These are phyloP conservation scores for Protula sp. DNA, from an alignment of 2,888 invertebrate genomes.

Conservation along the genomic window DNA sequence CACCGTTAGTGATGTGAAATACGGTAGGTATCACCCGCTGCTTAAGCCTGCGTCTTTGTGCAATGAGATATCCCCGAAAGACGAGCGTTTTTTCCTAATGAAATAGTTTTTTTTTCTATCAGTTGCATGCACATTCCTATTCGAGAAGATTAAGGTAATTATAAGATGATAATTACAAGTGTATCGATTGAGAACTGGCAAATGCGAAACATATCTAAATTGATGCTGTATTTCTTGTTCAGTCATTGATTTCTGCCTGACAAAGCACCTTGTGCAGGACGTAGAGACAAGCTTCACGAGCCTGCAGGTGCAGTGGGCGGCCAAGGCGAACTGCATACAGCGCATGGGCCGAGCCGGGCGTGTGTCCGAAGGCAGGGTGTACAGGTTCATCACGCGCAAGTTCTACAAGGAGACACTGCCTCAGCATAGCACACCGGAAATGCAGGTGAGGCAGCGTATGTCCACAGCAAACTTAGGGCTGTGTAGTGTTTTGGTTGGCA, in stretches of 20 bases:
- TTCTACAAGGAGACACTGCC: conserved; percentile 43
- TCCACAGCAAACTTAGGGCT: too few relatives aligned
- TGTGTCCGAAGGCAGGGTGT: conserved; percentile 75
- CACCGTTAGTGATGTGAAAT: conserved; percentile 54
- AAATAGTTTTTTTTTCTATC: not conserved
- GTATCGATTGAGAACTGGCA: too few relatives aligned
- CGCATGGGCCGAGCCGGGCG: conserved; percentile 83
- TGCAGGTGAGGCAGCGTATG: conserved; percentile 52
- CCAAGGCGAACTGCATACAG: conserved; percentile 82
- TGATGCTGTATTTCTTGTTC: too few relatives aligned
- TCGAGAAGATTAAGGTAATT: too few relatives aligned
- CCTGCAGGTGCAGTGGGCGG: conserved; percentile 79
- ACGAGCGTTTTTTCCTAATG: not conserved
- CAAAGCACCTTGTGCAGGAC: conserved; percentile 75
- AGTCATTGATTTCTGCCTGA: conserved; percentile 91
- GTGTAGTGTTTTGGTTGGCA: not conserved
- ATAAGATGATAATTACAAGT: too few relatives aligned
- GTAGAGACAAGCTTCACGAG: conserved; percentile 71
- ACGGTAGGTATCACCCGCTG: too few relatives aligned
- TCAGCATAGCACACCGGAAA: conserved; percentile 53
- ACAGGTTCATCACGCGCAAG: conserved; percentile 58
- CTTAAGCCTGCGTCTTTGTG: too few relatives aligned
- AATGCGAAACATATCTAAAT: too few relatives aligned
- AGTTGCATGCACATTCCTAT: too few relatives aligned
- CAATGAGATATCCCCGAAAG: not conserved